Evolutionary conservation across 2,888 invertebrate species (phyloP).

Genomic region (Melolontha melolontha): DNA sequence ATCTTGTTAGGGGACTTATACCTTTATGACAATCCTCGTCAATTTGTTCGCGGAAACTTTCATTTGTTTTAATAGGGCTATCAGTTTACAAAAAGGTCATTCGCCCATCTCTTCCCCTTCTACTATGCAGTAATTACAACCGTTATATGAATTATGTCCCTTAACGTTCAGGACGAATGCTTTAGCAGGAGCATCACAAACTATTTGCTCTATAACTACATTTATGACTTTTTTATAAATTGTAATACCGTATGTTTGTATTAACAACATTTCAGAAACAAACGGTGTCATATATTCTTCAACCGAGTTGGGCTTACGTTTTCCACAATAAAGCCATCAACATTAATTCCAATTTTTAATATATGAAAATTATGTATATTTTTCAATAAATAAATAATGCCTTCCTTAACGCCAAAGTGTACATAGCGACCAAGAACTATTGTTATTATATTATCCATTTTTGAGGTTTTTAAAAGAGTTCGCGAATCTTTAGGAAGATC

Average conservation of each 20-base stretch:
- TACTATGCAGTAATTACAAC: conserved; percentile 50
- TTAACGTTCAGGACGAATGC: conserved; percentile 50
- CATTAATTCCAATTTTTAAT: conserved; percentile 12
- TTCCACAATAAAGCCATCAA: conserved; percentile 38
- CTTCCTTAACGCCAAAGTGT: conserved; percentile 32
- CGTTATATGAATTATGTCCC: conserved; percentile 50
- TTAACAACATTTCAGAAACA: conserved; percentile 10
- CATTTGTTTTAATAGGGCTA: conserved; percentile 47
- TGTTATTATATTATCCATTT: conserved; percentile 1
- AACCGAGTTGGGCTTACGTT: conserved; percentile 16
- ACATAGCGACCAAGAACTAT: conserved; percentile 23
- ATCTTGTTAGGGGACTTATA: conserved; percentile 46
- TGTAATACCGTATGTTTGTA: conserved; percentile 8
- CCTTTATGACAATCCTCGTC: conserved; percentile 51
- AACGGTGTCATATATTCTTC: conserved; percentile 27
- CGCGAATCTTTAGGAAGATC: conserved; percentile 21
- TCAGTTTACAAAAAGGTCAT: conserved; percentile 47
- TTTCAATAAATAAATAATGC: conserved; percentile 13
- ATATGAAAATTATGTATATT: background rate
- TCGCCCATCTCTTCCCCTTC: conserved; percentile 49
- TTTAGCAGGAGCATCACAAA: conserved; percentile 53
- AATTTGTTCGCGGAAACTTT: conserved; percentile 45
- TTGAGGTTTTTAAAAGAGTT: conserved; percentile 26
- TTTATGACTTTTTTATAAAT: conserved; percentile 31
- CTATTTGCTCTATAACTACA: conserved; percentile 43